Evolutionary conservation across 2,797 vertebrate species (phyloP), one percentile per base, ranked within the genome.

Genomic region (Hippopotamyrus pictus): DNA sequence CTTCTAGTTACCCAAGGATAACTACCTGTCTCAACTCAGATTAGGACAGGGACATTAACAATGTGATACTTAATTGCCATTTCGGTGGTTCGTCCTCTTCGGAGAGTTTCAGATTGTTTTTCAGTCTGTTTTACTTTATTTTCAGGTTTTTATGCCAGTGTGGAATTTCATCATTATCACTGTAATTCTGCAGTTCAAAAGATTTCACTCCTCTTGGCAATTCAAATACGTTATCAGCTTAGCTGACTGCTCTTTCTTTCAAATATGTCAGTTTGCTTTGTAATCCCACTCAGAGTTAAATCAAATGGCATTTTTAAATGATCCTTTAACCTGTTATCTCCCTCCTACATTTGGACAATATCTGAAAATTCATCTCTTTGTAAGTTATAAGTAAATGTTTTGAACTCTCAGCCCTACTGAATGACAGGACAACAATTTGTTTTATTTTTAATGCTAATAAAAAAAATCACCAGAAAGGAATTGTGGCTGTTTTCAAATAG

Each of bases 41-140:
- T 87, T n/a, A 87, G 85, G 51, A 41, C 85, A 41, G 25, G 29
- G 53, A 41, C 51, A 57, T 59, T 87, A 87, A 59, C 85, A 87
- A 59, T n/a, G 85, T 57, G 53, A 9, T 87, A 19, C 51, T 59
- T 37, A 59, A 87, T 37, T 59, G 85, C 53, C 53, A 87, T 29
- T 87, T 86, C 2, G 2, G 22, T 3, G 5, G 11, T 2, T 6
- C 12, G 17, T 3, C 85, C 50, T 54, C 53, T 59, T 57, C 33
- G n/a, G 29, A 50, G 46, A 51, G 82, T 33, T 37, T 87, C 51
- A 44, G 8, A 33, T 41, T 87, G 85, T 59, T 87, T 25, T 54
- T 59, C 29, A 87, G n/a, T 53, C 51, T 44, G 29, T 57, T 2
- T n/a, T n/a, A n/a, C n/a, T 33, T 86, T 57, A 29, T 46, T 25